Percentiles rank a stretch among this genome's conserved stretches.
Conservation (phyloP, 2,888 invertebrate genomes). For the Micoletzkya japonica region DNA sequence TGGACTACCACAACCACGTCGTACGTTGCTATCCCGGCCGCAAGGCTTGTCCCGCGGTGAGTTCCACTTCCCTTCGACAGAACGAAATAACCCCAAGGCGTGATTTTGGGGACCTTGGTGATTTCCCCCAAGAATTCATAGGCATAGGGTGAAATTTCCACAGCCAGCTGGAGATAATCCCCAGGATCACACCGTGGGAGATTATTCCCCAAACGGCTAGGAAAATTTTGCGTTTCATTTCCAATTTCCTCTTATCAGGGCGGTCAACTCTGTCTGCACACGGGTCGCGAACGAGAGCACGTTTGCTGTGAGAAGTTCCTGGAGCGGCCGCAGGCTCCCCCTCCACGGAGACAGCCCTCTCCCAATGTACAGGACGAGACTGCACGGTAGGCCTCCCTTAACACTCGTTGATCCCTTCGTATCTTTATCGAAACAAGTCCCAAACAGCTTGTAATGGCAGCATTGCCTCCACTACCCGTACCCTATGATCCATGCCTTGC, state of each 20-base stretch:
- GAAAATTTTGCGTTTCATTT: background rate
- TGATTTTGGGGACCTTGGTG: no score
- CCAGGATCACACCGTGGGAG: background rate
- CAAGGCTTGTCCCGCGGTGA: constrained; percentile 23
- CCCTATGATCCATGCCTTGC: no score
- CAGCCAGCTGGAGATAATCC: background rate
- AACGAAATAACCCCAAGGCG: no score
- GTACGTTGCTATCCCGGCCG: constrained; percentile 24
- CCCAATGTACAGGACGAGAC: constrained; percentile 13
- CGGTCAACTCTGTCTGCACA: constrained; percentile 27
- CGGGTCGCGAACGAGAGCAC: constrained; percentile 29
- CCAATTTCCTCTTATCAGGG: background rate
- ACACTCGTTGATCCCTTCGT: background rate
- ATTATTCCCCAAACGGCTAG: background rate
- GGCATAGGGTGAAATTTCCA: no score
- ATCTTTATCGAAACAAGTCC: background rate
- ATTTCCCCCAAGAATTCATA: no score
- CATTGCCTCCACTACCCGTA: no score
- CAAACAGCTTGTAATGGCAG: no score
- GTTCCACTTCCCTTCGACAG: no score
- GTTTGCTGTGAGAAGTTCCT: constrained; percentile 52
- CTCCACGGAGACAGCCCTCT: no score
- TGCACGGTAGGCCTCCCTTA: background rate
- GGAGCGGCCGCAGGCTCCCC: constrained; percentile 4
- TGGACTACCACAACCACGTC: constrained; percentile 9